Conservation (phyloP, 2,888 invertebrate species). For the Prosapia bicincta region DNA sequence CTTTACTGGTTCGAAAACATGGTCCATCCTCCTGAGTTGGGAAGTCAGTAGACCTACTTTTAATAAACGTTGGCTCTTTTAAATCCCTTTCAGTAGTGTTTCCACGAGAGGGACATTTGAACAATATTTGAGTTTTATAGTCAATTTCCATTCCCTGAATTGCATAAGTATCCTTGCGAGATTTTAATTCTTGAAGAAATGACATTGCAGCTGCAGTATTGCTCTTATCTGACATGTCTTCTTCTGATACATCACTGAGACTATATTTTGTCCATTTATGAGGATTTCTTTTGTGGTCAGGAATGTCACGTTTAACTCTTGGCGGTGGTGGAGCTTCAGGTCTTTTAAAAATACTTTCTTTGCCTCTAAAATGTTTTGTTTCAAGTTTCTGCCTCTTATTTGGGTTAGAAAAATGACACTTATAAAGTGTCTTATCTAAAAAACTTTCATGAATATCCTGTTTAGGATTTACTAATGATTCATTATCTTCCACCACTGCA, state of each 20-base stretch:
- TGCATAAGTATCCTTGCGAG: conserved; percentile 45
- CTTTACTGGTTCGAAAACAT: conserved; percentile 62
- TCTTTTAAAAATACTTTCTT: conserved; percentile 76
- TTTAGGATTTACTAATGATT: conserved; percentile 35
- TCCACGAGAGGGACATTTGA: conserved; percentile 38
- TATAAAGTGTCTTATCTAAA: neutral
- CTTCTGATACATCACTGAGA: conserved; percentile 68
- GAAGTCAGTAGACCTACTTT: conserved; percentile 39
- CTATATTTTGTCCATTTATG: conserved; percentile 80
- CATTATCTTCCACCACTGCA: conserved; percentile 57
- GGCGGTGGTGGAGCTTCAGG: conserved; percentile 59
- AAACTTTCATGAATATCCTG: neutral
- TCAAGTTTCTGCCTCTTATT: conserved; percentile 46
- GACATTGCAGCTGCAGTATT: conserved; percentile 75
- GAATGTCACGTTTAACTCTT: conserved; percentile 45
- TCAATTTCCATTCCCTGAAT: conserved; percentile 40
- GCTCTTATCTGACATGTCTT: conserved; percentile 73
- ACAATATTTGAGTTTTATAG: conserved; percentile 10
- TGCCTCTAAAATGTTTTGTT: conserved; percentile 61
- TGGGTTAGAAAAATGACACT: conserved; percentile 32
- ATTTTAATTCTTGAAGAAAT: conserved; percentile 61
- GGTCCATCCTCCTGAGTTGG: conserved; percentile 43
- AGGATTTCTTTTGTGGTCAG: conserved; percentile 65
- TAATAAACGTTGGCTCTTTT: conserved; percentile 36
- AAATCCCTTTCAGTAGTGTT: conserved; percentile 33